Base-by-base conservation (phyloP, 2,888 invertebrate genomes). In the Noctuana brunneofusca region DNA sequence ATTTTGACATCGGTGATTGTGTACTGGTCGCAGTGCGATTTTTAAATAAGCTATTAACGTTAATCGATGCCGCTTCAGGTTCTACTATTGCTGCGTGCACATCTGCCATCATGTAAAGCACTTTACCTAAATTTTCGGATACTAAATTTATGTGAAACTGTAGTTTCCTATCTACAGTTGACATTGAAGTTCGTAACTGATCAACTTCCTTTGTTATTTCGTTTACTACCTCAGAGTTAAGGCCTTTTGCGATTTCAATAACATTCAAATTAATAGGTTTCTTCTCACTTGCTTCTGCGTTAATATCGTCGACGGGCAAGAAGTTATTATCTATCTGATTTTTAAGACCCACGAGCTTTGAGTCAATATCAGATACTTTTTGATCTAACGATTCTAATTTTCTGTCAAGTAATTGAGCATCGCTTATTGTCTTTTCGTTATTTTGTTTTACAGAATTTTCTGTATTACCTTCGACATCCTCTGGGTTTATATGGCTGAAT, bases 241-340 rank as follows among this genome's bases (percentile, higher is more conserved):
- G 92, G n/a, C 96, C 94, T 85, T 96, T 96, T 1, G 96, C 95
- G 64, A 96, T 96, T 84, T 96, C 96, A 58, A 96, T 93, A 12
- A 96, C 95, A 78, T 96, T 96, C 92, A 96, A 94, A 78, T 96
- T 96, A 53, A 96, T 94, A 1, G 96, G 96, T 76, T 96, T 96
- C 86, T 96, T 96, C 84, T 97, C 97, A 75, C 96, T 96, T 0
- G 96, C 96, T 81, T 96, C 96, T 0, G 95, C 96, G 75, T 96
- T 96, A 66, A 96, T 95, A 74, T 97, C 97, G 75, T 97, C 97
- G 14, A 93, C 93, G 60, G 96, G 95, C 64, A 96, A 87, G 75
- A 96, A 95, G 79, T 96, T 96, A 75, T 93, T 96, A 76, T 97
- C 97, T 71, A 97, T 93, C 84, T 97, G 96, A 77, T 94, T 96